Evolutionary conservation across 2,113 vertebrate genomes (phyloP).

Genomic region (Istiophorus platypterus): DNA sequence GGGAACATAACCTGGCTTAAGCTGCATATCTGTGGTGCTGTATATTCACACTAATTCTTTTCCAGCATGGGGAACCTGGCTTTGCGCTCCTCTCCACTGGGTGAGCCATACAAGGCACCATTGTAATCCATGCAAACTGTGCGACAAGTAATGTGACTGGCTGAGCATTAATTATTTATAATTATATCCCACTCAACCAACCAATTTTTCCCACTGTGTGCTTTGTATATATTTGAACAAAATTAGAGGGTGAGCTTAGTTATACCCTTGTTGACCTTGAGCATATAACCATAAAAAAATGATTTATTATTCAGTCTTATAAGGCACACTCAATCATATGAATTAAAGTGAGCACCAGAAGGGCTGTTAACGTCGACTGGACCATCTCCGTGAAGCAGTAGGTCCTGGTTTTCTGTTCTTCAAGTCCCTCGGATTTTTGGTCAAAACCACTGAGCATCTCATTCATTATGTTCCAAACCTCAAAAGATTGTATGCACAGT

Average conservation of each 20-base stretch:
- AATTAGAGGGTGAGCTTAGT: not conserved
- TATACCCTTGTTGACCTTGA: not conserved
- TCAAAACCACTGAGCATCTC: not conserved
- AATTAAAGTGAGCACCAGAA: not conserved
- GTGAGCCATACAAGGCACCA: not conserved
- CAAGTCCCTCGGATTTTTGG: not conserved
- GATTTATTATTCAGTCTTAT: not conserved
- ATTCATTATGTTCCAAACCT: not conserved
- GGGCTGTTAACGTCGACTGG: not conserved
- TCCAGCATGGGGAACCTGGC: not conserved
- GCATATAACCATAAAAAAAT: not conserved
- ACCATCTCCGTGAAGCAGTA: not conserved
- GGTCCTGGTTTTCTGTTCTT: not conserved
- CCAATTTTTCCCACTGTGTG: not conserved
- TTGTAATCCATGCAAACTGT: not conserved
- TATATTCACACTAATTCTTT: not conserved
- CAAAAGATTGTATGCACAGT: not conserved
- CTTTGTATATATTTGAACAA: not conserved
- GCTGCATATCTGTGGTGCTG: not conserved
- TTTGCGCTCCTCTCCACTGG: not conserved
- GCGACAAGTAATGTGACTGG: constrained; percentile 21
- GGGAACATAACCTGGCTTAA: not conserved
- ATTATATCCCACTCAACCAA: constrained; percentile 12
- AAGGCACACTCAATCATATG: not conserved
- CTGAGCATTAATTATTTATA: constrained; percentile 32